Conservation (phyloP, 2,888 invertebrate species). For the Amiota minor region DNA sequence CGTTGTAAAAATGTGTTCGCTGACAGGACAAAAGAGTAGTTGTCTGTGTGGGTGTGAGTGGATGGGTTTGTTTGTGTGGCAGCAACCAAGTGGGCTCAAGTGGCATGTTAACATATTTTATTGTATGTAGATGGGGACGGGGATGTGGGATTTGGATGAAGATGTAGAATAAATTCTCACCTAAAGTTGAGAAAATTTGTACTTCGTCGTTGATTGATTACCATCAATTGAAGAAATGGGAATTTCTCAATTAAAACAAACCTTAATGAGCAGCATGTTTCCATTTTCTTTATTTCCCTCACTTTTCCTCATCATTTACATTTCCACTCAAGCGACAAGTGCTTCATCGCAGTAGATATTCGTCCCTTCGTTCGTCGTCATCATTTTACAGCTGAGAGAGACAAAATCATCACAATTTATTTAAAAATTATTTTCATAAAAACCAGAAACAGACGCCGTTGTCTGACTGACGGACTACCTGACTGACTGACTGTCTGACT, state of each 20-base stretch:
- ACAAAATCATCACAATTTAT: conserved; percentile 14
- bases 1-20: neutral
- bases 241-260: no score
- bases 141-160: no score
- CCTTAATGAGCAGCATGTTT: no score
- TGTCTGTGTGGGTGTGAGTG: no score
- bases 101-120: no score
- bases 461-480: neutral
- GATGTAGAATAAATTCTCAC: no score
- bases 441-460: conserved; percentile 4
- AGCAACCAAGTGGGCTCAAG: no score
- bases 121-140: no score
- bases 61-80: no score
- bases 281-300: neutral
- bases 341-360: conserved; percentile 33
- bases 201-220: no score
- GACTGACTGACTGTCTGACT: neutral
- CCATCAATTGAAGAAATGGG: no score
- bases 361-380: conserved; percentile 13
- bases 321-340: conserved; percentile 2
- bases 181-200: no score
- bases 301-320: neutral
- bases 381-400: conserved; percentile 29
- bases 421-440: conserved; percentile 1
- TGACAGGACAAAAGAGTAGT: neutral